Conservation (phyloP, 2,888 invertebrate species). For the Cryptus armator region DNA sequence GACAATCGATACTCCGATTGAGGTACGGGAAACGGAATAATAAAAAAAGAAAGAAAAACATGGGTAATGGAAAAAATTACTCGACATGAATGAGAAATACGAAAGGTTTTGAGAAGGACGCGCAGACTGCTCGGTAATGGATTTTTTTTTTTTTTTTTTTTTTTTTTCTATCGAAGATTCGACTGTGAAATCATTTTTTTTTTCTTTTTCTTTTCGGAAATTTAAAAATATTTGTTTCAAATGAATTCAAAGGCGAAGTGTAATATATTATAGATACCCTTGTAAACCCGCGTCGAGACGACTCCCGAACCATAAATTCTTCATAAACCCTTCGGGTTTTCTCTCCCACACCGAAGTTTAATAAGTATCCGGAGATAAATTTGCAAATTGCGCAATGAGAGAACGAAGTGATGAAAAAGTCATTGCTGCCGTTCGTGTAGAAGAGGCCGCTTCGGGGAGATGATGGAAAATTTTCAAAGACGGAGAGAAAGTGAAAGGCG, state of each 20-base stretch:
- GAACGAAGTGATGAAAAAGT: slow-evolving; percentile 14
- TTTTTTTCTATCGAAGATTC: neutral
- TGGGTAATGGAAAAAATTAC: neutral
- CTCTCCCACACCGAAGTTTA: neutral
- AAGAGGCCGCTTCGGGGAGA: neutral
- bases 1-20: slow-evolving; percentile 12
- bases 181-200: neutral
- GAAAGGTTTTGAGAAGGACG: neutral
- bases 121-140: neutral
- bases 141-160: neutral
- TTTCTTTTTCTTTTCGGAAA: neutral
- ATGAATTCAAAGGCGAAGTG: neutral
- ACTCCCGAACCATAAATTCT: neutral
- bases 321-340: neutral
- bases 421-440: neutral
- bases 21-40: neutral
- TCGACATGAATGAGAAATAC: slow-evolving; percentile 5
- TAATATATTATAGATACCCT: neutral
- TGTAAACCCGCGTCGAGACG: neutral
- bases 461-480: slow-evolving; percentile 28
- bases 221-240: neutral
- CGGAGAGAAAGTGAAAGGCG: neutral
- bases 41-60: neutral
- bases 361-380: slow-evolving; percentile 18
- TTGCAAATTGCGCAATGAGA: neutral